phyloP scores from a whole-genome alignment of 2,888 invertebrate species.

The Dryococelus australis region DNA sequence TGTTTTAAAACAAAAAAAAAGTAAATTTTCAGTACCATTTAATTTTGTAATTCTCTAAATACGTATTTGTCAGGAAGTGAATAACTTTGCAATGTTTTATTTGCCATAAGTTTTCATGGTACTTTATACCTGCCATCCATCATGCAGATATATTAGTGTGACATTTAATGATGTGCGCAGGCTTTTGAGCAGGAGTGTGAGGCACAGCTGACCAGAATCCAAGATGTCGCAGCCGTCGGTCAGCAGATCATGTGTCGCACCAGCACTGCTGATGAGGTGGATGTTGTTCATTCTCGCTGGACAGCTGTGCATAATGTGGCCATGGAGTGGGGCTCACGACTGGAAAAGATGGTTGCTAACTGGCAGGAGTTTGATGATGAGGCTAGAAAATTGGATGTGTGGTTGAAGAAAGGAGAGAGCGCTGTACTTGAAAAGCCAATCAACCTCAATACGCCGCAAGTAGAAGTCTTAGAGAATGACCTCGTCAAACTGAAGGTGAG shows the following conservation, averaged over 20 bases:
- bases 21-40: not conserved
- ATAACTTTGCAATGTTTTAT: too few species aligned
- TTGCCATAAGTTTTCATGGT: too few species aligned
- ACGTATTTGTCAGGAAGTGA: too few species aligned
- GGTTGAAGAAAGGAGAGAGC: constrained; percentile 76
- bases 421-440: constrained; percentile 65
- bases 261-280: constrained; percentile 62
- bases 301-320: constrained; percentile 82
- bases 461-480: constrained; percentile 79
- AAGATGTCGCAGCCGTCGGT: constrained; percentile 75
- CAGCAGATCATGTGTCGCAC: constrained; percentile 79
- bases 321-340: constrained; percentile 77
- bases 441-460: constrained; percentile 73
- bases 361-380: constrained; percentile 86
- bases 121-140: too few species aligned
- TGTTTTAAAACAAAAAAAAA: not conserved
- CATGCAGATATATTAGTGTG: too few species aligned
- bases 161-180: constrained; percentile 47
- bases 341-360: constrained; percentile 78
- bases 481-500: constrained; percentile 76
- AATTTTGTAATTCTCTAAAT: too few species aligned
- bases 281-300: constrained; percentile 57
- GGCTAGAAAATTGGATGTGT: constrained; percentile 76
- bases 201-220: constrained; percentile 75
- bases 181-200: constrained; percentile 81